Base-by-base conservation (phyloP, 2,888 invertebrate species). In the Metallyticus violacea region DNA sequence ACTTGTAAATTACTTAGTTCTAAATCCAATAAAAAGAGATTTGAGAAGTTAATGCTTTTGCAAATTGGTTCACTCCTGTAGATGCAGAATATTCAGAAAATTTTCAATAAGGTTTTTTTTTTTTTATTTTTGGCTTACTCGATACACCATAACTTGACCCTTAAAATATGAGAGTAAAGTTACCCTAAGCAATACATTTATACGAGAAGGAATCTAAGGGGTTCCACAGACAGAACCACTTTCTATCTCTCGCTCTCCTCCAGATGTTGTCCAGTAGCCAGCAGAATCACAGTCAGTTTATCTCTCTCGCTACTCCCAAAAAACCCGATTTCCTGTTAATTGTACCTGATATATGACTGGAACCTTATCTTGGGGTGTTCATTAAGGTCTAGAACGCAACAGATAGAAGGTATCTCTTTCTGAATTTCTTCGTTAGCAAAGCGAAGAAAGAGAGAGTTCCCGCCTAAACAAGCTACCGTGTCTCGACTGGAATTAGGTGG, bases 301-400 rank as follows among this genome's bases (percentile, higher is more conserved):
- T 77, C n/a, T 28, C 77, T 77, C 83, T 77, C 22, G 40, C 40
- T 62, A 22, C 40, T n/a, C 40, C 15, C 9, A 62, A 77, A 77
- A 83, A 83, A 62, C 28, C 76, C 77, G 76, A 83, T 77, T 25
- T 22, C 83, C 40, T 79, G 85, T 85, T 85, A 85, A 85, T 85
- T 85, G 85, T 79, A 40, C 27, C 79, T 85, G 85, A 85, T 79
- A 62, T 85, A 85, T 85, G 62, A 79, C n/a, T 79, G 27, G 85
- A 79, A 79, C 85, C 85, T 85, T 85, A 85, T 85, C 85, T 85
- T 85, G 29, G 28, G 30, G 85, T 79, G 85, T 85, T 85, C 85
- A 85, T 85, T 85, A 85, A 62, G 77, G 79, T 62, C 40, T 9
- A 62, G 40, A 62, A 62, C 40, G 40, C 40, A 26, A 26, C 77